Evolutionary conservation across 2,113 vertebrate species (phyloP), one percentile per base, ranked within the genome.

Genomic region (Hemichromis elongatus): DNA sequence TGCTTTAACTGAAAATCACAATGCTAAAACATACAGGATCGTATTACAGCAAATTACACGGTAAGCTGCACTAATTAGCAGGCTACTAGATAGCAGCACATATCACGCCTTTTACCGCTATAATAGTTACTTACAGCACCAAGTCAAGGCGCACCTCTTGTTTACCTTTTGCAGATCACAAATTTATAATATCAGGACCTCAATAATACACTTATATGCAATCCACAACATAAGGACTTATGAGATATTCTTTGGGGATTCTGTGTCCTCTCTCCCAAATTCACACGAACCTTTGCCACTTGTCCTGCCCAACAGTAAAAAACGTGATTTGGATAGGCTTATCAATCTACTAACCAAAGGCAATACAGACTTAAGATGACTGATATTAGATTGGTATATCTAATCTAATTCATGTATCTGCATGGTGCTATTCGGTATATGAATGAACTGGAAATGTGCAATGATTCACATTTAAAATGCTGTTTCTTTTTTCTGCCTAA

Each of bases 261-360:
- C 24, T 11, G 10, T 35, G 33, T 53, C 50, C 4, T 53, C n/a
- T 0, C 53, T 2, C 19, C 0, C 52, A 53, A 10, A 19, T 21
- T n/a, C 19, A 54, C n/a, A 10, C 10, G 9, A 54, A 54, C 52
- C n/a, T 54, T 24, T 26, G 7, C 6, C 6, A 55, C 2, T 55
- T 24, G 53, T 55, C 11, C 21, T 6, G 1, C 6, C 11, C 11
- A 5, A 2, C 4, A 11, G 16, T 11, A 55, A 24, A 55, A 24
- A 21, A 21, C 2, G 0, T 0, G 24, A 13, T 55, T 55, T 55
- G 54, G 54, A 55, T 26, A 10, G 54, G 11, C 0, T 26, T 1
- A 3, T 55, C 54, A 14, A 21, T 55, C 21, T 26, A 55, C 26
- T n/a, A 55, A 55, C 21, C 53, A 55, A 26, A 14, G 11, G n/a